Conservation (phyloP, 2,888 invertebrate species). For the Cepaea hortensis region DNA sequence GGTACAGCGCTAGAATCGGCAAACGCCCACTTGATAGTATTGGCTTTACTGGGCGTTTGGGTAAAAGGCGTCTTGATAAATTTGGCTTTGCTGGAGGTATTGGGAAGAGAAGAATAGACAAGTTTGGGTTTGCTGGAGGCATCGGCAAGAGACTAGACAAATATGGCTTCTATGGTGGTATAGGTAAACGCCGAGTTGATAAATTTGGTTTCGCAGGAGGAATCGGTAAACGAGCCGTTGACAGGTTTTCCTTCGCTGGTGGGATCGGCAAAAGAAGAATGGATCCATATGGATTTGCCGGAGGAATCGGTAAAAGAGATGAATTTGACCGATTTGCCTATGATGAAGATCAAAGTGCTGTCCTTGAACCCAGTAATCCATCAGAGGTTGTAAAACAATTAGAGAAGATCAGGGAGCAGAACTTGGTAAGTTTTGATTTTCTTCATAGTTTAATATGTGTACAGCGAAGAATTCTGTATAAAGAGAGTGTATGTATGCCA, state of each 20-base stretch:
- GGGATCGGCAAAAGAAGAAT: slow-evolving; percentile 16
- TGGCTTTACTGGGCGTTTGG: slow-evolving; percentile 24
- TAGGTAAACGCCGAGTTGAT: slow-evolving; percentile 33
- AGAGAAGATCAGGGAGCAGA: background rate
- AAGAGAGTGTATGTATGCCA: too few relatives aligned
- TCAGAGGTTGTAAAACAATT: background rate
- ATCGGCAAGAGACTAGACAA: slow-evolving; percentile 24
- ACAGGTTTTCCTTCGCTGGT: slow-evolving; percentile 1
- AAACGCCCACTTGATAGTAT: slow-evolving; percentile 25
- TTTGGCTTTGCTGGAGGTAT: slow-evolving; percentile 28
- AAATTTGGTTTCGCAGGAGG: slow-evolving; percentile 21
- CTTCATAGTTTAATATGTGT: background rate
- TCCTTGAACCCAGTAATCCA: background rate
- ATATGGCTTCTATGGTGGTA: slow-evolving; percentile 1
- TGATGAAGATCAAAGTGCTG: background rate
- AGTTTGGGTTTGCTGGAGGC: slow-evolving; percentile 3
- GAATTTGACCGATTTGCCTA: background rate
- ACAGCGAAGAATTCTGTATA: too few relatives aligned
- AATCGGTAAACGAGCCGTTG: slow-evolving; percentile 33
- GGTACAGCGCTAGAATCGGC: slow-evolving; percentile 32
- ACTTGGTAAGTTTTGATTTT: background rate
- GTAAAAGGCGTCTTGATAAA: slow-evolving; percentile 33
- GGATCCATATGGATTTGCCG: background rate
- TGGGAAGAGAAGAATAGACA: slow-evolving; percentile 38
- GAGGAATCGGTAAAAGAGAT: background rate